A percentile compares a stretch with the other conserved stretches of the same genome.
phyloP scores from a whole-genome alignment of 2,888 invertebrate species.

The Melanophora roralis region DNA sequence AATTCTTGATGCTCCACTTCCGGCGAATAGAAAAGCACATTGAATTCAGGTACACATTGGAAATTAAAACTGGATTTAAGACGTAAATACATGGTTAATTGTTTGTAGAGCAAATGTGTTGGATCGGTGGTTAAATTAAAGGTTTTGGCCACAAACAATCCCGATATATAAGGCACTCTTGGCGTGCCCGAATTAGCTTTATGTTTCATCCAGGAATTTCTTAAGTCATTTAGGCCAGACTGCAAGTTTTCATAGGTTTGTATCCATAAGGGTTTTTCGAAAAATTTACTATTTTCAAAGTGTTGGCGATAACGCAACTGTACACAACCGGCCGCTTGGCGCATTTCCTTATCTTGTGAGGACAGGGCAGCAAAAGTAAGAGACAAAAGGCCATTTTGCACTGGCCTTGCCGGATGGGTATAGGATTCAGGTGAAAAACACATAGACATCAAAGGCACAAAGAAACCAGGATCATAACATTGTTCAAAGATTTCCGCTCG shows the following conservation, averaged over 20 bases:
- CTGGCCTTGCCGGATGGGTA: conserved; percentile 84
- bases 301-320: conserved; percentile 86
- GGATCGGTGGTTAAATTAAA: conserved; percentile 86
- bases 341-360: conserved; percentile 82
- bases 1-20: conserved; percentile 84
- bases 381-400: conserved; percentile 84
- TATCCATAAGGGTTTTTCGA: conserved; percentile 75
- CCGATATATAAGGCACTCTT: conserved; percentile 73
- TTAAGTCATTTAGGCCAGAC: conserved; percentile 71
- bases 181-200: conserved; percentile 75
- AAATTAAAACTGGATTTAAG: conserved; percentile 88
- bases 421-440: conserved; percentile 86
- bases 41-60: conserved; percentile 90
- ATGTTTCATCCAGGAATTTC: conserved; percentile 72
- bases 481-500: conserved; percentile 72
- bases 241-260: conserved; percentile 76
- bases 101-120: conserved; percentile 85
- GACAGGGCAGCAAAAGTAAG: conserved; percentile 84
- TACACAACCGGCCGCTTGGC: conserved; percentile 85
- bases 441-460: conserved; percentile 86
- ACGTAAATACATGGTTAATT: conserved; percentile 87
- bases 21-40: conserved; percentile 88
- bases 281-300: conserved; percentile 82
- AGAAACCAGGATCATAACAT: conserved; percentile 89
- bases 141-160: conserved; percentile 73